A percentile compares a stretch with the other conserved stretches of the same genome.
phyloP scores from a whole-genome alignment of 2,113 vertebrate species.

The Charina bottae region DNA sequence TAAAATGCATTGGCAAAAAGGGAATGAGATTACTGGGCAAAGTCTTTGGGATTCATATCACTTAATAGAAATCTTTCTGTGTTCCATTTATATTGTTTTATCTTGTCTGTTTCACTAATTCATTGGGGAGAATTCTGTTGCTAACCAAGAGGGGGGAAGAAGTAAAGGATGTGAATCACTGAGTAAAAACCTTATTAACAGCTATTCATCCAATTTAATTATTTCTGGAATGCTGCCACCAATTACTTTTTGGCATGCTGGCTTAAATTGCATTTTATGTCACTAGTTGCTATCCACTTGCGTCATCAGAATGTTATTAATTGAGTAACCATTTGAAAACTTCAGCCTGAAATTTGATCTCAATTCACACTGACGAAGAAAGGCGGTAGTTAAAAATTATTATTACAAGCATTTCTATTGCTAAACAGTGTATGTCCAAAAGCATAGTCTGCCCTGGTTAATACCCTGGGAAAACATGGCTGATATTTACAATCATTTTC shows the following conservation, averaged over 20 bases:
- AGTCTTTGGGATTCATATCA: slow-evolving; percentile 60
- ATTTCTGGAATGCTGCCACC: slow-evolving; percentile 68
- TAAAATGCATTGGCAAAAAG: slow-evolving; percentile 48
- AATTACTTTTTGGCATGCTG: slow-evolving; percentile 63
- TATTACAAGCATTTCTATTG: slow-evolving; percentile 5
- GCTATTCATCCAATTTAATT: slow-evolving; percentile 68
- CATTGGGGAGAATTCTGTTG: slow-evolving; percentile 60
- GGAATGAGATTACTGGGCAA: slow-evolving; percentile 47
- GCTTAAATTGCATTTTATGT: slow-evolving; percentile 60
- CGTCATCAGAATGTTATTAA: slow-evolving; percentile 54
- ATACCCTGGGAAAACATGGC: not conserved
- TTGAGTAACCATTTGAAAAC: slow-evolving; percentile 57
- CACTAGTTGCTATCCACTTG: slow-evolving; percentile 44
- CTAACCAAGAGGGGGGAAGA: slow-evolving; percentile 44
- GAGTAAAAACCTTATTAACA: slow-evolving; percentile 73
- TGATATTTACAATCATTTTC: not conserved
- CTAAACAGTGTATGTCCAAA: not conserved
- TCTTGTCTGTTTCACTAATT: slow-evolving; percentile 67
- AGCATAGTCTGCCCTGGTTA: not conserved
- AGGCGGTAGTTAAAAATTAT: not conserved
- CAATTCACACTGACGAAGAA: slow-evolving; percentile 14
- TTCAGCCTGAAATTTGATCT: slow-evolving; percentile 44
- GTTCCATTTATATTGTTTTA: slow-evolving; percentile 72
- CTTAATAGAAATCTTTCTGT: slow-evolving; percentile 70
- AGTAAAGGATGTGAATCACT: slow-evolving; percentile 32